phyloP scores from a whole-genome alignment of 2,888 invertebrate genomes.

The Chloroclystis v-ata region DNA sequence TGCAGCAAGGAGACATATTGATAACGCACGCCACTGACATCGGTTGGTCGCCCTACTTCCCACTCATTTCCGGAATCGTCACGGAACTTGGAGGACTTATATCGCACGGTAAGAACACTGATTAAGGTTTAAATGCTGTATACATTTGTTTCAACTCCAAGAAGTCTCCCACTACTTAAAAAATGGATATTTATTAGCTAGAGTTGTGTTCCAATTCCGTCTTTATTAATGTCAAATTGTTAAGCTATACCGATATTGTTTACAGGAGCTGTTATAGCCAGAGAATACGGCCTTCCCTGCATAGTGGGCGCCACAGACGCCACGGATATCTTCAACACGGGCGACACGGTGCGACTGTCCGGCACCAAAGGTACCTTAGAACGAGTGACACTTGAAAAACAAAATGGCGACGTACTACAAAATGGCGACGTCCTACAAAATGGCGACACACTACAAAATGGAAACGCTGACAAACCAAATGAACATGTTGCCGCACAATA shows the following conservation, averaged over 20 bases:
- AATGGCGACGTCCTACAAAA: no score
- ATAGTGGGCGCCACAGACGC: conserved; percentile 85
- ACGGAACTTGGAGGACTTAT: conserved; percentile 90
- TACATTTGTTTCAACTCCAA: no score
- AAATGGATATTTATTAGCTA: not conserved
- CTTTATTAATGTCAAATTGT: no score
- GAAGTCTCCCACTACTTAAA: no score
- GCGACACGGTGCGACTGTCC: conserved; percentile 77
- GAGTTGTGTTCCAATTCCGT: not conserved
- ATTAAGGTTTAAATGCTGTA: no score
- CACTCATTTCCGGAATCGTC: conserved; percentile 85
- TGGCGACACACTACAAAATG: no score
- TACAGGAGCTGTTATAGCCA: conserved; percentile 87
- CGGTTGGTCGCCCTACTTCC: conserved; percentile 92
- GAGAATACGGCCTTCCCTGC: conserved; percentile 90
- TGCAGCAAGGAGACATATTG: conserved; percentile 83
- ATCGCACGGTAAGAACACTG: conserved; percentile 82
- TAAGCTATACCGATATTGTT: no score
- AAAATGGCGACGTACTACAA: conserved; percentile 3
- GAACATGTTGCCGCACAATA: no score
- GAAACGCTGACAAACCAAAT: no score
- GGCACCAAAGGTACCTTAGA: conserved; percentile 67
- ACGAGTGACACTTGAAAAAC: conserved; percentile 43
- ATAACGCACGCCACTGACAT: conserved; percentile 88
- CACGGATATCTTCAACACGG: conserved; percentile 82